Percentiles rank a stretch among this genome's conserved stretches.
Conservation (phyloP, 2,888 invertebrate genomes). For the Ctenicera cuprea region DNA sequence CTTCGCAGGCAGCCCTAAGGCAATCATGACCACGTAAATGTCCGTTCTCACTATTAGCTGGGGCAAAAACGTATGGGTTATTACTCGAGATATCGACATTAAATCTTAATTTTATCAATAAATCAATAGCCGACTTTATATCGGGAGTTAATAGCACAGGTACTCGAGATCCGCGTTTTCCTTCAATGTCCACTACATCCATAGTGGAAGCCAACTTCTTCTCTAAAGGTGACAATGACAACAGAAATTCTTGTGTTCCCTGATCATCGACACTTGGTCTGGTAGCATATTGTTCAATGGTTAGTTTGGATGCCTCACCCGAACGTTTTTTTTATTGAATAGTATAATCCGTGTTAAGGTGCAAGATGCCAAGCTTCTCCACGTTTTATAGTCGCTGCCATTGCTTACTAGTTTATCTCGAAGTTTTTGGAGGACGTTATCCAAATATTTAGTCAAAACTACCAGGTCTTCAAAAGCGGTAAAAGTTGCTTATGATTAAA, state of each 20-base stretch:
- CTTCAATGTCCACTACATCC: conserved; percentile 27
- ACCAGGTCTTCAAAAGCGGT: not conserved
- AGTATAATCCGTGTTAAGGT: too few species aligned
- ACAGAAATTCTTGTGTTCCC: conserved; percentile 1
- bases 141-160: conserved; percentile 35
- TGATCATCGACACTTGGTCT: not conserved
- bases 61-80: conserved; percentile 20
- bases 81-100: not conserved
- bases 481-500: not conserved
- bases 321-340: too few species aligned
- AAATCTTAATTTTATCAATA: conserved; percentile 20
- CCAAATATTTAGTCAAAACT: too few species aligned
- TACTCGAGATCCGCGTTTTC: conserved; percentile 33
- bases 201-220: not conserved
- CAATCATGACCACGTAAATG: conserved; percentile 17
- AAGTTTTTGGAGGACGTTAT: not conserved
- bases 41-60: not conserved
- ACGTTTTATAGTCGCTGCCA: not conserved
- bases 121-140: conserved; percentile 43
- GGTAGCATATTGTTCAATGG: too few species aligned
- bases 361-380: not conserved
- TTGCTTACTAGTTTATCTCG: not conserved
- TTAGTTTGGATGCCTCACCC: too few species aligned
- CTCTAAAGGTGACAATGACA: conserved; percentile 4
- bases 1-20: conserved; percentile 1